Evolutionary conservation across 1,140 invertebrate species (phyloP).

Genomic region (Phenacoccus solenopsis): DNA sequence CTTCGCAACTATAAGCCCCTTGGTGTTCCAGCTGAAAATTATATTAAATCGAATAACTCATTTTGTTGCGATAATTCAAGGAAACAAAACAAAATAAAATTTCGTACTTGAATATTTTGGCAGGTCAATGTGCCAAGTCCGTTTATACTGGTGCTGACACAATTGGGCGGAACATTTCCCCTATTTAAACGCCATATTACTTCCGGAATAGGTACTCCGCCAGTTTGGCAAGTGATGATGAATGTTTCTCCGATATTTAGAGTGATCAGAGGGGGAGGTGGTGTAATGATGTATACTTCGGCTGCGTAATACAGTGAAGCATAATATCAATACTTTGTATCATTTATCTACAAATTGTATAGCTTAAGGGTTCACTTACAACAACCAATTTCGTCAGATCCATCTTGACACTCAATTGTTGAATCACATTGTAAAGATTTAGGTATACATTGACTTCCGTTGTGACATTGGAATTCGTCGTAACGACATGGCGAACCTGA

Average conservation of each 20-base stretch:
- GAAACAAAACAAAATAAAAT: too few relatives aligned
- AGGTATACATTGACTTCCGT: constrained; percentile 81
- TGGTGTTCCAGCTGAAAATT: constrained; percentile 60
- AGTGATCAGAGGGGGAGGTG: constrained; percentile 45
- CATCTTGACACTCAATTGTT: constrained; percentile 73
- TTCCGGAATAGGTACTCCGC: constrained; percentile 77
- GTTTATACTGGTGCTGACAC: constrained; percentile 53
- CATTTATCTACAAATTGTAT: too few relatives aligned
- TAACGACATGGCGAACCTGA: constrained; percentile 55
- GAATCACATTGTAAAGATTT: constrained; percentile 87
- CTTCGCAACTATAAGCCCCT: constrained; percentile 96
- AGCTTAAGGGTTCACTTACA: too few relatives aligned
- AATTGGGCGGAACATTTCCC: constrained; percentile 85
- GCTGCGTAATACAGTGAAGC: too few relatives aligned
- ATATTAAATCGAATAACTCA: too few relatives aligned
- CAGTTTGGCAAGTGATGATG: constrained; percentile 67
- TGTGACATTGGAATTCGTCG: constrained; percentile 81
- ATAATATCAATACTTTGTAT: too few relatives aligned
- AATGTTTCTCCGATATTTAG: constrained; percentile 59
- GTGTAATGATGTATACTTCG: background rate
- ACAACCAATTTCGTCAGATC: constrained; percentile 84
- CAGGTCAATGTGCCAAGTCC: constrained; percentile 75
- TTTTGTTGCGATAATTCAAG: too few relatives aligned
- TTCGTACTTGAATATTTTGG: constrained; percentile 49
- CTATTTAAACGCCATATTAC: constrained; percentile 95